Evolutionary conservation across 2,888 invertebrate genomes (phyloP).

Genomic region (Acholoe squamosa): DNA sequence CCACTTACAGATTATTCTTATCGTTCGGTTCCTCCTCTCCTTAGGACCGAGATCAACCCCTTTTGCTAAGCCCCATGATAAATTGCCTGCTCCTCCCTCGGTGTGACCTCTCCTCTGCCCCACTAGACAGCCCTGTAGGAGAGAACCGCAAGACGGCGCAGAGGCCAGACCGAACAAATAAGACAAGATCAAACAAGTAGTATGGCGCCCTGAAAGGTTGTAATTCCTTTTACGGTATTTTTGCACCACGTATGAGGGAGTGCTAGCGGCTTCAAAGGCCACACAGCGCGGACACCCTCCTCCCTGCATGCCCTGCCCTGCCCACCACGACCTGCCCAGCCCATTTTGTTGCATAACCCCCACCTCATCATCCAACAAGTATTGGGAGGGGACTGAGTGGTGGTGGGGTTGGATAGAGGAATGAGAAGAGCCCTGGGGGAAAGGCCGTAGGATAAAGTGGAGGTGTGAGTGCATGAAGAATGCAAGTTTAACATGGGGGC

Average conservation of each 20-base stretch:
- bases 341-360: too few relatives aligned
- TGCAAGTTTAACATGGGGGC: not conserved
- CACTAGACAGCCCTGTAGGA: not conserved
- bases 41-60: not conserved
- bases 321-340: too few relatives aligned
- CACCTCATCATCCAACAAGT: too few relatives aligned
- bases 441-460: not conserved
- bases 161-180: not conserved
- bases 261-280: not conserved
- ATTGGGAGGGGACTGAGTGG: not conserved
- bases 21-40: not conserved
- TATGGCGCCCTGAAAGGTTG: conserved; percentile 5
- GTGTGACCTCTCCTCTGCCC: not conserved
- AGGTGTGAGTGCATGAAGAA: not conserved
- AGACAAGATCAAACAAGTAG: conserved; percentile 27
- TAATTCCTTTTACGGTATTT: conserved; percentile 27
- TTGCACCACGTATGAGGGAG: not conserved
- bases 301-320: not conserved
- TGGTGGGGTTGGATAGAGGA: not conserved
- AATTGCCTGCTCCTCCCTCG: not conserved
- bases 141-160: not conserved
- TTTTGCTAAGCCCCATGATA: not conserved
- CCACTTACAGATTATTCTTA: not conserved
- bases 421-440: not conserved
- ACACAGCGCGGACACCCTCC: not conserved